phyloP scores from a whole-genome alignment of 2,888 invertebrate genomes.

The Perdita meconis region DNA sequence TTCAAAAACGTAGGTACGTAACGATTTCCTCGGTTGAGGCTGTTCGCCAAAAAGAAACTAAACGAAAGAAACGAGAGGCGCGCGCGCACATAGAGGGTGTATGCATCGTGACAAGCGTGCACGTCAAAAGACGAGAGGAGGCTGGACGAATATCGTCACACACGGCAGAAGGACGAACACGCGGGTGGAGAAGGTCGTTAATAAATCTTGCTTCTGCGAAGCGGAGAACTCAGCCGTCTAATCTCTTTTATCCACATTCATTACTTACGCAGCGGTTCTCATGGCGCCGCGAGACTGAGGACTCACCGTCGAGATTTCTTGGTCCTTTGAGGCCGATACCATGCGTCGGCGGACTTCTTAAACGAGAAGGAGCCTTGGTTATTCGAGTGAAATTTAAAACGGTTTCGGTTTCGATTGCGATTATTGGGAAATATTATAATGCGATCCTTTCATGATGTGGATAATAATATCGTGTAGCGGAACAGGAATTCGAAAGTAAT shows the following conservation, averaged over 20 bases:
- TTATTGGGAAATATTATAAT: no score
- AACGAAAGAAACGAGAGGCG: conserved; percentile 34
- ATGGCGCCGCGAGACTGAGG: conserved; percentile 11
- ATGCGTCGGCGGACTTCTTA: neutral
- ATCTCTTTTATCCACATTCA: conserved; percentile 80
- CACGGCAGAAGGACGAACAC: conserved; percentile 49
- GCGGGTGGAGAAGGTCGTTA: conserved; percentile 70
- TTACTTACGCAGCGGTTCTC: conserved; percentile 77
- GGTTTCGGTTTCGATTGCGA: no score
- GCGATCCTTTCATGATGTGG: neutral
- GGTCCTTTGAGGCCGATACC: no score
- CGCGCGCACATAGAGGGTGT: neutral
- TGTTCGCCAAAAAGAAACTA: conserved; percentile 36
- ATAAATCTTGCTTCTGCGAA: conserved; percentile 77
- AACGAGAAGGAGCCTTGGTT: neutral
- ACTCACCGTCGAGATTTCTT: neutral
- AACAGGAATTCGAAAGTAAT: neutral
- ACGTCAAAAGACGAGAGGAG: conserved; percentile 24
- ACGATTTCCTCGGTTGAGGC: conserved; percentile 60
- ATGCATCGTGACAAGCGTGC: conserved; percentile 17
- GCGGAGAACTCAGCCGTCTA: conserved; percentile 76
- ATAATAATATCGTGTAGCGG: neutral
- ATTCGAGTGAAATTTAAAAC: neutral
- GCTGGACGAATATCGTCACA: conserved; percentile 49
- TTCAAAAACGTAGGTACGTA: conserved; percentile 59